These are phyloP conservation scores for Liopterus haemorrhoidalis DNA, from an alignment of 2,888 invertebrate species.

Conservation along the genomic window DNA sequence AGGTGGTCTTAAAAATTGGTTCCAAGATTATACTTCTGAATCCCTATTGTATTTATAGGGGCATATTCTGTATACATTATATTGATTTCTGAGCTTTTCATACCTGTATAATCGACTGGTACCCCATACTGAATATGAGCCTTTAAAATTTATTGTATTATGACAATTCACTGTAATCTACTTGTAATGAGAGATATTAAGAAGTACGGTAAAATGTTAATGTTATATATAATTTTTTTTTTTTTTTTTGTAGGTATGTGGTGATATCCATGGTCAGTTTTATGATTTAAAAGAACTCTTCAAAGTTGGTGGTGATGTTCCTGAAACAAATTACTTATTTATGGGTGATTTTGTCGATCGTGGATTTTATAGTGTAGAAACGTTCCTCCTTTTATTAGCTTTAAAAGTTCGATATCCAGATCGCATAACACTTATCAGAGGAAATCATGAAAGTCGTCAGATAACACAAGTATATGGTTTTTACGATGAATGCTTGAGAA, in stretches of 20 bases:
- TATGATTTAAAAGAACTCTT: conserved; percentile 96
- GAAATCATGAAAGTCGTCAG: conserved; percentile 98
- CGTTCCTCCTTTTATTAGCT: conserved; percentile 91
- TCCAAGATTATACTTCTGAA: too few relatives aligned
- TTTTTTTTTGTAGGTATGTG: conserved; percentile 74
- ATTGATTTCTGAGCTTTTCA: too few relatives aligned
- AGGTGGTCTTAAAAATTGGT: too few relatives aligned
- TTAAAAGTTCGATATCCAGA: conserved; percentile 98
- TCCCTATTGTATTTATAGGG: too few relatives aligned
- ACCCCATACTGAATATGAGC: too few relatives aligned
- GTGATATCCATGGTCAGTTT: conserved; percentile 99
- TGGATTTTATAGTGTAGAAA: conserved; percentile 98
- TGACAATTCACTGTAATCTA: not conserved
- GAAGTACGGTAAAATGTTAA: not conserved
- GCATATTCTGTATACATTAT: too few relatives aligned
- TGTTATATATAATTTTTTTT: not conserved
- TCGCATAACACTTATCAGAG: conserved; percentile 94
- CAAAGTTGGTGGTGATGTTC: conserved; percentile 98
- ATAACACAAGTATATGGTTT: conserved; percentile 99
- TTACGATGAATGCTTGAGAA: conserved; percentile 97
- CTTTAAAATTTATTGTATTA: too few relatives aligned
- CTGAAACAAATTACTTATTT: conserved; percentile 97
- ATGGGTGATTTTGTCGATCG: conserved; percentile 99
- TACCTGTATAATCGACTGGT: too few relatives aligned
- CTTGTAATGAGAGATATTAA: not conserved